Conservation (phyloP, 64 coral and sea anemone species). For the Porites australiensis region DNA sequence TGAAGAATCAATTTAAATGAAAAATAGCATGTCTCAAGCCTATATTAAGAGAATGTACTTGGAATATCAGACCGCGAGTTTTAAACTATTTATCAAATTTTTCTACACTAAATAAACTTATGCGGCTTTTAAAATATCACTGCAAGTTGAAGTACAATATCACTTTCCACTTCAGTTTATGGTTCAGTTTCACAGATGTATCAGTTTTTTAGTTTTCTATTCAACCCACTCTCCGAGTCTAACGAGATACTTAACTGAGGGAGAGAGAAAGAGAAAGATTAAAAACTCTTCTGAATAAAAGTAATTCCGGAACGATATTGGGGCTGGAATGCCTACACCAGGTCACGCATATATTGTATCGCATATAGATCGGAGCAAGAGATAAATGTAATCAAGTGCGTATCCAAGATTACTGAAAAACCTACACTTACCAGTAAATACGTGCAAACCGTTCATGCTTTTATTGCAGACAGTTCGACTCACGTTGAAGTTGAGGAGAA, state of each 20-base stretch:
- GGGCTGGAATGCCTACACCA: neutral
- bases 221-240: neutral
- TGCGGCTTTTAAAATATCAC: constrained; percentile 5
- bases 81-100: neutral
- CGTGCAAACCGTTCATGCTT: constrained; percentile 5
- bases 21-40: neutral
- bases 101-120: constrained; percentile 5
- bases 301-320: neutral
- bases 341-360: neutral
- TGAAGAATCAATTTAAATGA: neutral
- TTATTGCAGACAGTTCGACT: constrained; percentile 44
- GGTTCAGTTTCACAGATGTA: neutral
- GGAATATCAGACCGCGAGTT: neutral
- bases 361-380: too few relatives aligned
- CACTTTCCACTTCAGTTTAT: neutral
- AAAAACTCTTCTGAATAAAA: neutral
- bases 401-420: constrained; percentile 1
- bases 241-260: neutral
- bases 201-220: neutral
- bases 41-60: neutral
- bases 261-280: neutral
- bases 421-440: constrained; percentile 63
- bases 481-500: constrained; percentile 61
- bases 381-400: neutral
- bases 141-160: neutral